Evolutionary conservation across 2,113 vertebrate species (phyloP).

Genomic region (Zosterops lateralis): DNA sequence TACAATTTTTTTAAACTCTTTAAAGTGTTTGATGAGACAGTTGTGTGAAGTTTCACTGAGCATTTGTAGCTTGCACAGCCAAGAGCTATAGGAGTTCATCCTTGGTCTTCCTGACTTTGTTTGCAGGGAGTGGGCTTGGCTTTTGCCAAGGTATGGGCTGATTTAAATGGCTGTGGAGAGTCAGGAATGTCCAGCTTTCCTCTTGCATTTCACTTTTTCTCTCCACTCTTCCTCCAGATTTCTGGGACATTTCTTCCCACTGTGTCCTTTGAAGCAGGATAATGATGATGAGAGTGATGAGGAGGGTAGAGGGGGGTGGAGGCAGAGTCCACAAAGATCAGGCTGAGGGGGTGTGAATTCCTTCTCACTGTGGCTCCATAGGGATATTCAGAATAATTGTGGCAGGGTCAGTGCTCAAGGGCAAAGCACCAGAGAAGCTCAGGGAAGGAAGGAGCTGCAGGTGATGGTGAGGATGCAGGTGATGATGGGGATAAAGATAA

Average conservation of each 20-base stretch:
- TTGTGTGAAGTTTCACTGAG: accelerated
- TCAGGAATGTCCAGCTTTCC: neutral
- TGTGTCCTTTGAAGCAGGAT: neutral
- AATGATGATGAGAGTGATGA: neutral
- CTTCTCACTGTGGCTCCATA: neutral
- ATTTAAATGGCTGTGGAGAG: neutral
- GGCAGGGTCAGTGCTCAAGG: neutral
- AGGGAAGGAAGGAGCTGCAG: neutral
- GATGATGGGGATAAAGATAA: neutral
- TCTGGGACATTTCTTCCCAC: neutral
- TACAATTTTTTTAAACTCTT: neutral
- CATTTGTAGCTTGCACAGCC: neutral
- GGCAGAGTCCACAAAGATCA: neutral
- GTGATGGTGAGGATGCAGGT: accelerated
- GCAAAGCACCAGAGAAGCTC: neutral
- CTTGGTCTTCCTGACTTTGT: neutral
- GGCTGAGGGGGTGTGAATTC: neutral
- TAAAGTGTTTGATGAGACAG: neutral
- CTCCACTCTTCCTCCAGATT: neutral
- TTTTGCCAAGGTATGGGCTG: neutral
- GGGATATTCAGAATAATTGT: neutral
- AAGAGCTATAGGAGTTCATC: neutral
- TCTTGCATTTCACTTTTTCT: neutral
- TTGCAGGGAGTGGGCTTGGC: neutral
- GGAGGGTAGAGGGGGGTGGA: neutral